Evolutionary conservation across 2,797 vertebrate genomes (phyloP), one percentile per base, ranked within the genome.

Genomic region (Danio choprae): DNA sequence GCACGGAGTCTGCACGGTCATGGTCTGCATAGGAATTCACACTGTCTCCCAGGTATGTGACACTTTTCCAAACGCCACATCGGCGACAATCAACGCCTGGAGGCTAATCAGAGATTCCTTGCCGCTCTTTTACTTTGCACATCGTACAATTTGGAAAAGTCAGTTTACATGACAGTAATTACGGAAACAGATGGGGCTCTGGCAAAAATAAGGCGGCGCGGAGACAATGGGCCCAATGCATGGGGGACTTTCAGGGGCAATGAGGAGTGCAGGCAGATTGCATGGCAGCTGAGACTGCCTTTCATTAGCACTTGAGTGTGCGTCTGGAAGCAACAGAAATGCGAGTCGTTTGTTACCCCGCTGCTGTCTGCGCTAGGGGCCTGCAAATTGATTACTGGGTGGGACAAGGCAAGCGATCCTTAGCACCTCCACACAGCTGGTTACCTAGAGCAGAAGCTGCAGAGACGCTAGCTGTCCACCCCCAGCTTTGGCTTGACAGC

Each of bases 131-230:
- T 81, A 79, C 73, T 64, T 73, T 79, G 77, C 67, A 68, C 63
- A 70, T 79, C 55, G 77, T 68, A 44, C 62, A 83, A 81, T 85
- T 86, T 83, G 72, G 83, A 81, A 88, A 90, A 86, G 90, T 82
- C 88, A 82, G 86, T 88, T 92, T 90, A 83, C 84, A 76, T 78
- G 88, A 90, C 83, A 89, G 84, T 88, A 90, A 91, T 91, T 90
- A 91, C 83, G 85, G 79, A 90, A 92, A 89, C 87, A 91, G 91
- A 91, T 89, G 90, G 89, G 86, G 87, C 87, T 79, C 65, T 44
- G 87, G 89, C 88, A 90, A 89, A 85, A 88, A 85, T 86, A 81
- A 41, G 65, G 84, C 84, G 87, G 86, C 78, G 50, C 82, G 73
- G 84, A 41, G 10, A 89, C 88, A 88, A 85, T 48, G 89, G 85